Base-by-base conservation (phyloP, 2,888 invertebrate species). In the Oscheius sp. region DNA sequence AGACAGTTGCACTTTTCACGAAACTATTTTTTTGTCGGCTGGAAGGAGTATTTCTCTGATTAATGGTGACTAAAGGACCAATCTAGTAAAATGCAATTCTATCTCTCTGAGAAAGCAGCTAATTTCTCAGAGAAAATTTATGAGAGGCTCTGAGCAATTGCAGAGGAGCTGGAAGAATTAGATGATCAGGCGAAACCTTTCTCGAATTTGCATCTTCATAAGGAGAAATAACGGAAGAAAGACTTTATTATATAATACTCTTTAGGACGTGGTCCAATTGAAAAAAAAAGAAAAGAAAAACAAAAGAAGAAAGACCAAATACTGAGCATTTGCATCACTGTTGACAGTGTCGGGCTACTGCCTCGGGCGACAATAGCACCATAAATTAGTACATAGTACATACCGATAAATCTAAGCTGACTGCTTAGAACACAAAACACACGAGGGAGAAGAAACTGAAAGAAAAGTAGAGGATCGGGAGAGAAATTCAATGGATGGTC, bases 371-470 rank as follows among this genome's bases (percentile, higher is more conserved):
- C 43, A 43, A 61, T 41, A 61, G 61, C 43, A 25, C 61, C 45
- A 41, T 13, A 27, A 43, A 69, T 29, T 12, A 70, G 70, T 70
- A 70, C 70, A 70, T 35, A 70, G 70, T 70, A 70, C 70, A 59
- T 70, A 59, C 58, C 27, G 27, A 70, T 29, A 21, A 21, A 13
- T 66, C 70, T 59, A 59, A 70, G 59, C 59, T 70, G 59, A 59
- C 70, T 58, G 70, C 58, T 70, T 46, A 66, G 66, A 66, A 35
- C 41, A 58, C n/a, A 23, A 2, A 35, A 6, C 9, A 6, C 9
- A n/a, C n/a, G n/a, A n/a, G n/a, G n/a, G n/a, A n/a, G n/a, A 9
- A 66, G 18, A 46, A 70, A 70, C 59, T 70, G 70, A 58, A 70
- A n/a, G 52, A 29, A 27, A 43, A 45, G 35, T 13, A 41, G 55